Evolutionary conservation across 2,888 invertebrate species (phyloP).

Genomic region (Oxyteleia sp.): DNA sequence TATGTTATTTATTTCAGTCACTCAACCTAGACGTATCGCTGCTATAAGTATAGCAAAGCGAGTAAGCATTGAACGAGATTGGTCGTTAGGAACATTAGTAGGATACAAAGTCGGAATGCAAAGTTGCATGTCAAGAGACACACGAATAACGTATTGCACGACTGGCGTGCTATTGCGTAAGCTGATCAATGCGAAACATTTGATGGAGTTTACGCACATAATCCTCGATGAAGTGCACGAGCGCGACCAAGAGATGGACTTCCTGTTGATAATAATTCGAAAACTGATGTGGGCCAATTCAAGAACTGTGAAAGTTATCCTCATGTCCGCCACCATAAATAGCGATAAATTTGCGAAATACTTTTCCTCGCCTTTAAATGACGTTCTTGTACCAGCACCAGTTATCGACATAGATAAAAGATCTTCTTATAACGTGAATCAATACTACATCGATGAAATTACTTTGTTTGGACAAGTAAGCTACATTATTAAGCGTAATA

Average conservation of each 20-base stretch:
- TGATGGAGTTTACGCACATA: slow-evolving; percentile 95
- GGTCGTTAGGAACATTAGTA: slow-evolving; percentile 94
- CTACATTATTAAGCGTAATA: too few species aligned
- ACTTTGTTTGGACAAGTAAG: too few species aligned
- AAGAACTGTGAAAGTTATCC: slow-evolving; percentile 90
- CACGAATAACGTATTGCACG: slow-evolving; percentile 95
- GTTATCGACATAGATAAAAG: slow-evolving; percentile 89
- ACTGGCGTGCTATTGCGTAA: slow-evolving; percentile 96
- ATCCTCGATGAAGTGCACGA: slow-evolving; percentile 98
- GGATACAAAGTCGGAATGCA: slow-evolving; percentile 96
- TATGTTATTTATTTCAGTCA: too few species aligned
- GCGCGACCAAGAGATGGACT: slow-evolving; percentile 96
- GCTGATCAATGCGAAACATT: slow-evolving; percentile 90
- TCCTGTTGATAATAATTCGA: slow-evolving; percentile 89
- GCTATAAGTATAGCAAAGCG: slow-evolving; percentile 96
- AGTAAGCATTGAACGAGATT: slow-evolving; percentile 94
- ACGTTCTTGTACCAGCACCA: slow-evolving; percentile 88
- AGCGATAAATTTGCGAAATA: slow-evolving; percentile 80
- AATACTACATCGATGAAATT: too few species aligned
- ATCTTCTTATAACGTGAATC: too few species aligned
- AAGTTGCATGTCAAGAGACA: slow-evolving; percentile 90
- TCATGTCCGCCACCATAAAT: slow-evolving; percentile 93
- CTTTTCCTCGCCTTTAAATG: slow-evolving; percentile 88
- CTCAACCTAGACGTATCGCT: slow-evolving; percentile 97
- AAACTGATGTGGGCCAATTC: slow-evolving; percentile 91